These are phyloP conservation scores for Meiosimyza decipiens DNA, from an alignment of 2,888 invertebrate species.

Conservation along the genomic window DNA sequence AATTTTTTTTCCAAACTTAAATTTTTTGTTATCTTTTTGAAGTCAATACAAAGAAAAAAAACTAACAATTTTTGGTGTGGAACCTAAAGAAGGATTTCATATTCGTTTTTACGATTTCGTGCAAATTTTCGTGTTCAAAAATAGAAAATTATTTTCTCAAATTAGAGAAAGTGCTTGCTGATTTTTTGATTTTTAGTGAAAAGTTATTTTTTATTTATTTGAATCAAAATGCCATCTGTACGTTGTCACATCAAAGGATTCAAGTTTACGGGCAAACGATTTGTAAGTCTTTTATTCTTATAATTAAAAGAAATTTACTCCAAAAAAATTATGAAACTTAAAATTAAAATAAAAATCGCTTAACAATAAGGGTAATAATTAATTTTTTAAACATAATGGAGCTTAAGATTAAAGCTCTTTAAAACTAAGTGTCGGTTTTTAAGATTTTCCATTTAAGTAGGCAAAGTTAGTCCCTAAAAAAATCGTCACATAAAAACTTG, in stretches of 20 bases:
- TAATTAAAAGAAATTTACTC: too few species aligned
- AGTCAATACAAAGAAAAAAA: not conserved
- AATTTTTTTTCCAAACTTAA: not conserved
- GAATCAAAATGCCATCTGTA: slow-evolving; percentile 56
- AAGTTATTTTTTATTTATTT: not conserved
- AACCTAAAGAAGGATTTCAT: not conserved
- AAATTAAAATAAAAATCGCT: too few species aligned
- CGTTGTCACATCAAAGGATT: slow-evolving; percentile 58
- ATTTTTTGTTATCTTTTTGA: not conserved
- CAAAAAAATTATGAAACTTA: too few species aligned
- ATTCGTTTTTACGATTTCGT: not conserved
- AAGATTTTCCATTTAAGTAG: too few species aligned
- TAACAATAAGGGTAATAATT: too few species aligned
- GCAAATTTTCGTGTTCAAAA: not conserved
- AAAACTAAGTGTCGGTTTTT: too few species aligned
- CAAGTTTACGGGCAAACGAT: slow-evolving; percentile 47
- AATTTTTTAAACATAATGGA: too few species aligned
- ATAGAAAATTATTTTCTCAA: not conserved
- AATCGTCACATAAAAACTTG: too few species aligned
- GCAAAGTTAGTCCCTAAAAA: too few species aligned
- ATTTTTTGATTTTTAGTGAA: not conserved
- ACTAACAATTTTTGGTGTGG: not conserved
- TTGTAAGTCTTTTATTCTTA: slow-evolving; percentile 39
- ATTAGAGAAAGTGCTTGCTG: not conserved
- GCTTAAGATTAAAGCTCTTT: too few species aligned